Evolutionary conservation across 2,113 vertebrate genomes (phyloP).

Genomic region (Thinocorus orbignyianus): DNA sequence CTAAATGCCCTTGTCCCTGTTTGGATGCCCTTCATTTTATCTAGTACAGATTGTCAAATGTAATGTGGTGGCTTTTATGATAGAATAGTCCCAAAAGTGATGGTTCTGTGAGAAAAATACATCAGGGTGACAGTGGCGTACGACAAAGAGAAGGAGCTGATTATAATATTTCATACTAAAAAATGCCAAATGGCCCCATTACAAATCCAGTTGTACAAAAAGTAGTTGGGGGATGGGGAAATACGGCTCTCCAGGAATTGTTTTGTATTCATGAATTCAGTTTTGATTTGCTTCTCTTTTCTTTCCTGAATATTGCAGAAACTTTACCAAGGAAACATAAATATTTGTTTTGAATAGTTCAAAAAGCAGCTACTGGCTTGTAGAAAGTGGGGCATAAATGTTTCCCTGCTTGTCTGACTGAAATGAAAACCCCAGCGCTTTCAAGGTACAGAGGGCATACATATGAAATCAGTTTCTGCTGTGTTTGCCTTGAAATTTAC

Average conservation of each 20-base stretch:
- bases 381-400: not conserved
- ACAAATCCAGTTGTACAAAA: not conserved
- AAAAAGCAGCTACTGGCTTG: not conserved
- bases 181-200: constrained; percentile 27
- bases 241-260: not conserved
- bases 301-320: not conserved
- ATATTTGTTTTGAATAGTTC: not conserved
- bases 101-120: constrained; percentile 42
- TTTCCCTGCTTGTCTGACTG: not conserved
- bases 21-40: constrained; percentile 58
- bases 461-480: not conserved
- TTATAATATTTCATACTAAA: constrained; percentile 33
- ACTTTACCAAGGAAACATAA: not conserved
- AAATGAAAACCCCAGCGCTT: not conserved
- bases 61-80: constrained; percentile 31
- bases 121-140: not conserved
- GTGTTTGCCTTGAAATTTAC: not conserved
- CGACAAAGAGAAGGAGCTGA: not conserved
- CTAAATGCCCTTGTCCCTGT: constrained; percentile 52
- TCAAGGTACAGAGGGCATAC: not conserved
- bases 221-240: not conserved
- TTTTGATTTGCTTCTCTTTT: not conserved
- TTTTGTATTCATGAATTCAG: constrained; percentile 13
- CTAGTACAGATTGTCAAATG: constrained; percentile 39
- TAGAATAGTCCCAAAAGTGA: constrained; percentile 42